A percentile compares a stretch with the other conserved stretches of the same genome.
phyloP scores from a whole-genome alignment of 2,888 invertebrate species.

The Phortica okadai region DNA sequence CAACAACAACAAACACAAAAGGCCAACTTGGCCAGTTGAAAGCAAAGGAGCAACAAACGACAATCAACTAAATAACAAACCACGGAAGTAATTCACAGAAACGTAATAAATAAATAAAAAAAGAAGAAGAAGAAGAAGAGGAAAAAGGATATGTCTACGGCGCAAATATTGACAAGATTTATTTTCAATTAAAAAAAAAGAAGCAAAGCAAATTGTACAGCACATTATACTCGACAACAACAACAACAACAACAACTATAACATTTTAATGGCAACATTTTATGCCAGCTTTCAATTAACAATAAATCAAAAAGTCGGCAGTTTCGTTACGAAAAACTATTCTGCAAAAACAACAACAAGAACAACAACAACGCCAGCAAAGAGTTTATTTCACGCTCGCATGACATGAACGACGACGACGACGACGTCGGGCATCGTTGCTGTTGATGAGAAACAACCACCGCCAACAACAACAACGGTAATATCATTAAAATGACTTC shows the following conservation, averaged over 20 bases:
- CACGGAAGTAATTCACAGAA: conserved; percentile 73
- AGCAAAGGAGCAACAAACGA: conserved; percentile 3
- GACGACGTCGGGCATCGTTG: background rate
- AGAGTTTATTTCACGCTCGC: background rate
- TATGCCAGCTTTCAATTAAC: conserved; percentile 64
- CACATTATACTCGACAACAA: conserved; percentile 54
- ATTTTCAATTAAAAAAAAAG: conserved; percentile 69
- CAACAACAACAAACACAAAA: background rate
- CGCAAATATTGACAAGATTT: conserved; percentile 70
- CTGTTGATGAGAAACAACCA: background rate
- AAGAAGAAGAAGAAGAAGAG: conserved; percentile 38
- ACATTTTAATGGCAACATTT: conserved; percentile 66
- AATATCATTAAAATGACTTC: conserved; percentile 48
- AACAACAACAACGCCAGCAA: background rate
- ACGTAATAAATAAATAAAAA: conserved; percentile 39
- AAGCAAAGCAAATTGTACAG: background rate
- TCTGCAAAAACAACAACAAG: background rate
- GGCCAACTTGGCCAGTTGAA: background rate
- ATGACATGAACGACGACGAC: background rate
- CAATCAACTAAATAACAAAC: conserved; percentile 55
- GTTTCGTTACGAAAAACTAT: conserved; percentile 43
- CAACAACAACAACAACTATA: conserved; percentile 34
- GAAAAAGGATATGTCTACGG: conserved; percentile 52
- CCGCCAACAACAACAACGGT: background rate
- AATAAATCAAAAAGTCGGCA: conserved; percentile 66